Evolutionary conservation across 2,113 vertebrate species (phyloP).

Genomic region (Embiotoca jacksoni): DNA sequence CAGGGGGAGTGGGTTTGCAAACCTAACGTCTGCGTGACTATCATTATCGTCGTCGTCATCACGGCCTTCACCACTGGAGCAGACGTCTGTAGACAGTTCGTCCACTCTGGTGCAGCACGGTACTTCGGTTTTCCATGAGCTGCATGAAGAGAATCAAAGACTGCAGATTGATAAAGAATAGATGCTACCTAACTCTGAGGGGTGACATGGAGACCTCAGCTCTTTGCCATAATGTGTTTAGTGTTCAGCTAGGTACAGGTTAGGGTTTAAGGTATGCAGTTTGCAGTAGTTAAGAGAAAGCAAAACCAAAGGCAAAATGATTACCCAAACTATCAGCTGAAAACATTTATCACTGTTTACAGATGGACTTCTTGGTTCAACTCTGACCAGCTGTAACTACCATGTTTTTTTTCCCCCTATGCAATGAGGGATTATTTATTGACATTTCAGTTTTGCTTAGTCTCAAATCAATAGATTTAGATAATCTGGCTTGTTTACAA

Average conservation of each 20-base stretch:
- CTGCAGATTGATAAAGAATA: too few relatives aligned
- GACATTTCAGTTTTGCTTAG: neutral
- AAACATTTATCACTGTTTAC: conserved; percentile 39
- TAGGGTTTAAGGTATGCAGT: conserved; percentile 12
- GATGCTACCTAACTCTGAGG: too few relatives aligned
- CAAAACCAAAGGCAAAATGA: neutral
- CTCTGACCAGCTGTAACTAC: neutral
- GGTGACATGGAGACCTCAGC: neutral
- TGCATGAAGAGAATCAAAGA: conserved; percentile 14
- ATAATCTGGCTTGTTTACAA: neutral
- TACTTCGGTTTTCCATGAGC: conserved; percentile 55
- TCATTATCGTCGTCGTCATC: conserved; percentile 45
- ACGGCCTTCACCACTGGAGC: conserved; percentile 27
- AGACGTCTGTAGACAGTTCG: conserved; percentile 42
- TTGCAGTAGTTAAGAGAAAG: conserved; percentile 14
- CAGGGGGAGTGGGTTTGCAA: conserved; percentile 48
- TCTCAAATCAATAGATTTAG: neutral
- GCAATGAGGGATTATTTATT: neutral
- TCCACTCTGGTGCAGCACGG: conserved; percentile 26
- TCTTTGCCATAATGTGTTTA: conserved; percentile 3
- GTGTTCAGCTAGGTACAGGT: conserved; percentile 11
- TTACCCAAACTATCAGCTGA: conserved; percentile 14
- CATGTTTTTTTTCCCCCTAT: too few relatives aligned
- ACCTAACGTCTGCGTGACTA: conserved; percentile 44
- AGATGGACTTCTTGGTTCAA: conserved; percentile 12